A percentile compares a stretch with the other conserved stretches of the same genome.
These are phyloP conservation scores for Boleophthalmus pectinirostris DNA, from an alignment of 2,113 vertebrate species.

Conservation along the genomic window DNA sequence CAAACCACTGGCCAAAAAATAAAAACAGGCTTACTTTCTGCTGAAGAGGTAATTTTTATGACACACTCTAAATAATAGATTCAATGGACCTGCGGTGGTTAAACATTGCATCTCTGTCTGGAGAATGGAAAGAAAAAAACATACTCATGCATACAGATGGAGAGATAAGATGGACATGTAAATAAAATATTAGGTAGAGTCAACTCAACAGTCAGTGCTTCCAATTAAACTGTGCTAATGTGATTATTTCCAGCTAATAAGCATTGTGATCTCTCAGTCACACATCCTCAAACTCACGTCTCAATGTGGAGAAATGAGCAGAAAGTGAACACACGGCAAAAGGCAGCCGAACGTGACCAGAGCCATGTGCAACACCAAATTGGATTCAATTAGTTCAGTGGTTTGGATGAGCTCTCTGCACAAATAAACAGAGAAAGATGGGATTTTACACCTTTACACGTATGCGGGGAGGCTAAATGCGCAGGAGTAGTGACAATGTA, in stretches of 20 bases:
- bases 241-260: constrained; percentile 13
- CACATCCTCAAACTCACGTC: constrained; percentile 31
- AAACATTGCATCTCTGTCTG: constrained; percentile 26
- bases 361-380: constrained; percentile 63
- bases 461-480: constrained; percentile 44
- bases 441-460: constrained; percentile 49
- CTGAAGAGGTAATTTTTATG: constrained; percentile 33
- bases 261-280: constrained; percentile 15
- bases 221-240: not conserved
- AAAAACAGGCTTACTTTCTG: constrained; percentile 28
- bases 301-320: constrained; percentile 52
- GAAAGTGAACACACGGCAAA: constrained; percentile 60
- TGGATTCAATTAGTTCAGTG: constrained; percentile 69
- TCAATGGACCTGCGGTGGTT: constrained; percentile 30
- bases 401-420: constrained; percentile 39
- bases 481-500: constrained; percentile 6
- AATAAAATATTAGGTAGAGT: constrained; percentile 8
- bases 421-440: constrained; percentile 46
- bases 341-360: constrained; percentile 50
- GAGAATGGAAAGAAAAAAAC: constrained; percentile 2
- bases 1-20: constrained; percentile 33
- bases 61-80: constrained; percentile 58
- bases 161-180: not conserved
- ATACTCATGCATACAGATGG: constrained; percentile 18
- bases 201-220: not conserved